Conservation (phyloP, 2,113 vertebrate genomes). For the Vulpes ferrilata region DNA sequence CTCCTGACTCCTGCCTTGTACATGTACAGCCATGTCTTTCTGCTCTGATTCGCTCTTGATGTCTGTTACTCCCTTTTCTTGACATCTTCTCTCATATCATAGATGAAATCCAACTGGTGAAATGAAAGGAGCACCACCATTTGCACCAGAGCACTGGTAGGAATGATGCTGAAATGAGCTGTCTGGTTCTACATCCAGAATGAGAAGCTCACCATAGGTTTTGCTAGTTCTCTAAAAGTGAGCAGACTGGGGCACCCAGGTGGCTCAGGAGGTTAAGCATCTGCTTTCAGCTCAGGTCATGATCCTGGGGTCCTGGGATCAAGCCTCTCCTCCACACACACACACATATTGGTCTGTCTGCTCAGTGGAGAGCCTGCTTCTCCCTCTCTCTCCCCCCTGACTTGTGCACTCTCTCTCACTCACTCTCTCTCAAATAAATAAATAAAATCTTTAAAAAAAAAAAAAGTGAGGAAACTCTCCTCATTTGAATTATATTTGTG, state of each 20-base stretch:
- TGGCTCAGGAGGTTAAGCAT: background rate
- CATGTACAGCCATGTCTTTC: background rate
- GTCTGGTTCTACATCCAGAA: background rate
- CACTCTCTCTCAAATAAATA: background rate
- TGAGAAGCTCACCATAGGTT: background rate
- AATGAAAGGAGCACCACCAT: background rate
- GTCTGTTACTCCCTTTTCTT: background rate
- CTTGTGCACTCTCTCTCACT: background rate
- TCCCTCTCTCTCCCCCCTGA: background rate
- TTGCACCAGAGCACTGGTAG: background rate
- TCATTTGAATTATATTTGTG: background rate
- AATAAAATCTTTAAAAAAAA: background rate
- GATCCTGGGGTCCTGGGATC: background rate
- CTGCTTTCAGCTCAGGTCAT: background rate
- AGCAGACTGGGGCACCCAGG: background rate
- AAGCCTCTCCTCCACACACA: no score
- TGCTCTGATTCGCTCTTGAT: constrained; percentile 24
- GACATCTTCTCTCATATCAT: background rate
- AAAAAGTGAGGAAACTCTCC: background rate
- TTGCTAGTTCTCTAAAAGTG: background rate
- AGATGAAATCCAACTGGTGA: background rate
- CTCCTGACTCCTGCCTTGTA: constrained; percentile 20
- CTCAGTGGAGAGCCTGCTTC: background rate
- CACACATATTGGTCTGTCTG: background rate
- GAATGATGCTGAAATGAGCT: background rate